Evolutionary conservation across 1,140 invertebrate genomes (phyloP).

Genomic region (Penaeus japonicus): DNA sequence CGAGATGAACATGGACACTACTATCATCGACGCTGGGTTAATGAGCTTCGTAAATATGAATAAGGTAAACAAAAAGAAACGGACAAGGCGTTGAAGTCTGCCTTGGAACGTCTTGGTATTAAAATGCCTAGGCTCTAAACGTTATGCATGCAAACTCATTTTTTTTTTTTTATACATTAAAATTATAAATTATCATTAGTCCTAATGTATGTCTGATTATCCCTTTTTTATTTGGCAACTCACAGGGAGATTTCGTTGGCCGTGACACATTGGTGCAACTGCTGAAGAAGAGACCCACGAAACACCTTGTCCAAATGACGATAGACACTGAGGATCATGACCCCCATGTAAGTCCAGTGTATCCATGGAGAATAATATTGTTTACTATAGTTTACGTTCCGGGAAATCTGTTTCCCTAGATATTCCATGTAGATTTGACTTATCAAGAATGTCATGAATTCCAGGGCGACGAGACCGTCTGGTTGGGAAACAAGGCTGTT

Average conservation of each 20-base stretch:
- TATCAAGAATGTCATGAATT: no score
- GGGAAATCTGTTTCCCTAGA: no score
- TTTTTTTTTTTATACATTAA: slow-evolving; percentile 15
- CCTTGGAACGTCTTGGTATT: neutral
- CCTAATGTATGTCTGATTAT: neutral
- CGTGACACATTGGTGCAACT: slow-evolving; percentile 61
- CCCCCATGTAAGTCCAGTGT: slow-evolving; percentile 61
- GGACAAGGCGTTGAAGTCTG: neutral
- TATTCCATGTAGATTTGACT: no score
- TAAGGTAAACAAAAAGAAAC: slow-evolving; percentile 57
- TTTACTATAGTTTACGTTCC: neutral
- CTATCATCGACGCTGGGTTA: slow-evolving; percentile 64
- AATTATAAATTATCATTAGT: neutral
- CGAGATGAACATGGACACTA: slow-evolving; percentile 64
- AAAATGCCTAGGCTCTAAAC: neutral
- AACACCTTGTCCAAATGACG: slow-evolving; percentile 60
- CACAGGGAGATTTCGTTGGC: slow-evolving; percentile 62
- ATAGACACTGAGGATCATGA: slow-evolving; percentile 62
- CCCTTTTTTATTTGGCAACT: neutral
- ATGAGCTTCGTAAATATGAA: slow-evolving; percentile 62
- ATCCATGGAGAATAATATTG: slow-evolving; percentile 53
- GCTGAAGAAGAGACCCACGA: slow-evolving; percentile 57
- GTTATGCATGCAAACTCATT: neutral
- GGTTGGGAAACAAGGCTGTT: slow-evolving; percentile 61
- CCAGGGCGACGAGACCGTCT: slow-evolving; percentile 60